A percentile compares a stretch with the other conserved stretches of the same genome.
Evolutionary conservation across 2,113 vertebrate genomes (phyloP).

Genomic region (Vulpes ferrilata): DNA sequence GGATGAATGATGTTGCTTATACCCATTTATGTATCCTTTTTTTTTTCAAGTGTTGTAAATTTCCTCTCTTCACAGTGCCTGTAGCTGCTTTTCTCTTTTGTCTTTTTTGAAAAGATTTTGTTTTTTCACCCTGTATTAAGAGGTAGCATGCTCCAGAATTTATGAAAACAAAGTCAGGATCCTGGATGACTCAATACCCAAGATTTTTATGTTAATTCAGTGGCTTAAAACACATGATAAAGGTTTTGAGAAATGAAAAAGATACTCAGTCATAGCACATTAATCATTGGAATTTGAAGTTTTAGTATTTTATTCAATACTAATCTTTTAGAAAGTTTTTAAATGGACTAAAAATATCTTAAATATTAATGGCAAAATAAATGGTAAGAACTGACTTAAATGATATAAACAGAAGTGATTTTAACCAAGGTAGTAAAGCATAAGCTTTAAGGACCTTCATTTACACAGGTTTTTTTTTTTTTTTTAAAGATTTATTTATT

Average conservation of each 20-base stretch:
- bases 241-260: background rate
- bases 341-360: conserved; percentile 12
- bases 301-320: background rate
- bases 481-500: no score
- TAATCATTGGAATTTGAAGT: conserved; percentile 1
- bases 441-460: background rate
- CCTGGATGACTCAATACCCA: background rate
- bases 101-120: background rate
- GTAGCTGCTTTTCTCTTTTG: background rate
- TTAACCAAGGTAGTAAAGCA: background rate
- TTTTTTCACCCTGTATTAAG: background rate
- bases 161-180: conserved; percentile 15
- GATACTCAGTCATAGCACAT: conserved; percentile 5
- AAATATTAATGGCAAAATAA: background rate
- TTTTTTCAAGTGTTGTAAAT: background rate
- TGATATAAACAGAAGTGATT: background rate
- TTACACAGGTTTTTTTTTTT: background rate
- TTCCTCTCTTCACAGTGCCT: background rate
- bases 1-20: background rate
- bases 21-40: background rate
- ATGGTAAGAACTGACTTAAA: background rate
- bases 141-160: background rate
- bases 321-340: background rate
- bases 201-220: background rate
- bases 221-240: conserved; percentile 19